These are phyloP conservation scores for Trichechus manatus DNA, from an alignment of 2,113 vertebrate genomes.

Conservation along the genomic window DNA sequence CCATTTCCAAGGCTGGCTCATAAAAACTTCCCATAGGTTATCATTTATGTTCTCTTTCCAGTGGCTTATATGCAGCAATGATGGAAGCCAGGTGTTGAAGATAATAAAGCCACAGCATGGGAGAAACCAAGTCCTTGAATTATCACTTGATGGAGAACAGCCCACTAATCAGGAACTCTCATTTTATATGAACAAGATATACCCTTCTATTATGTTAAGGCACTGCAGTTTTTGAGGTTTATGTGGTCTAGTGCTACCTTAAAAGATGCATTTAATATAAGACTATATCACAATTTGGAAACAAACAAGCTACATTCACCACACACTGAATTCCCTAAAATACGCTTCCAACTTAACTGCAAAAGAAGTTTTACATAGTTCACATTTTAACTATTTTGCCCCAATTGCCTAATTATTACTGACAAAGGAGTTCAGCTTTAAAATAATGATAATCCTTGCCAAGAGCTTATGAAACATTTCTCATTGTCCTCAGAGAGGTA, in stretches of 20 bases:
- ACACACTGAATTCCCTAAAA: background rate
- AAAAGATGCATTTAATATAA: background rate
- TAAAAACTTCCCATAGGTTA: background rate
- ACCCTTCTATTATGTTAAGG: background rate
- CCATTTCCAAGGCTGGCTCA: background rate
- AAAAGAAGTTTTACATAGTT: background rate
- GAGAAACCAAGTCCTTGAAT: background rate
- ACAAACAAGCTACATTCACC: background rate
- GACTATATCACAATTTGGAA: background rate
- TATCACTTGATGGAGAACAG: background rate
- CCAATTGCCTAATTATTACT: background rate
- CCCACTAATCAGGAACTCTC: background rate
- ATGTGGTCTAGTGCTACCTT: background rate
- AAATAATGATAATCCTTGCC: background rate
- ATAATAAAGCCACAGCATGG: background rate
- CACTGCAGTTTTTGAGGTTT: background rate
- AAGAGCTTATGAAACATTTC: background rate
- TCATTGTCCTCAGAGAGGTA: background rate
- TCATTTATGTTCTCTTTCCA: background rate
- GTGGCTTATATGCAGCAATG: background rate
- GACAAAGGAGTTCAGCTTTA: background rate
- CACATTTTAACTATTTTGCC: background rate
- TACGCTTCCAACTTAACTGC: background rate
- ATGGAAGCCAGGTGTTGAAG: background rate
- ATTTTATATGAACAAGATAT: background rate